Evolutionary conservation across 2,797 vertebrate species (phyloP), one percentile per base, ranked within the genome.

Genomic region (Rhinophrynus dorsalis): DNA sequence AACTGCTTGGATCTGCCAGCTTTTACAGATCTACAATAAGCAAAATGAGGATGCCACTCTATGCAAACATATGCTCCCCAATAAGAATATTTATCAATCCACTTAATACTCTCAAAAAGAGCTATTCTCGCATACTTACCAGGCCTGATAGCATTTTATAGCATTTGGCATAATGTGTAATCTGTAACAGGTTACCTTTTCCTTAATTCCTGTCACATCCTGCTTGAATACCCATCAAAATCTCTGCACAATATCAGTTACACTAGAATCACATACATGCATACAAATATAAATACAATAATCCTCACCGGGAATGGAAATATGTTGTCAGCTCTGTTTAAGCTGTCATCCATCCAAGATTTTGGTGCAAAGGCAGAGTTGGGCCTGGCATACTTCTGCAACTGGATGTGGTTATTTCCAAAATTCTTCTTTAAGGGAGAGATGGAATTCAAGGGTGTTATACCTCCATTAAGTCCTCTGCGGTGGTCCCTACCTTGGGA

Each of bases 371-470:
- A 97, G 75, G 93, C 90, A 23, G 96, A 94, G 85, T 88, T 94
- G 86, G 96, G 95, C 76, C 97, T 92, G 75, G 94, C 88, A n/a
- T 96, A 99, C 84, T 98, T 99, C 91, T 98, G 97, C 38, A 95
- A 91, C 70, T 95, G 92, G 80, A 97, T 93, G 84, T 98, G 97
- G 90, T 93, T 99, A 89, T 95, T 98, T 57, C 95, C 92, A 80
- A 99, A 98, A 78, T 97, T 97, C 80, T 99, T 99, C 93, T 99
- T 99, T 73, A 99, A 83, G 20, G 97, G 97, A 0, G 97, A 99
- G 81, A 98, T 98, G 68, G 96, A 97, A 88, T 97, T 99, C 61
- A 98, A 92, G 75, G 94, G 92, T 0, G 94, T 91, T 84, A 98
- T 92, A 17, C 95, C 96, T 82, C 95, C 95, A 1, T 95, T 94